Percentiles rank a stretch among this genome's conserved stretches.
Evolutionary conservation across 2,888 invertebrate species (phyloP).

Genomic region (Heliconius charithonia): DNA sequence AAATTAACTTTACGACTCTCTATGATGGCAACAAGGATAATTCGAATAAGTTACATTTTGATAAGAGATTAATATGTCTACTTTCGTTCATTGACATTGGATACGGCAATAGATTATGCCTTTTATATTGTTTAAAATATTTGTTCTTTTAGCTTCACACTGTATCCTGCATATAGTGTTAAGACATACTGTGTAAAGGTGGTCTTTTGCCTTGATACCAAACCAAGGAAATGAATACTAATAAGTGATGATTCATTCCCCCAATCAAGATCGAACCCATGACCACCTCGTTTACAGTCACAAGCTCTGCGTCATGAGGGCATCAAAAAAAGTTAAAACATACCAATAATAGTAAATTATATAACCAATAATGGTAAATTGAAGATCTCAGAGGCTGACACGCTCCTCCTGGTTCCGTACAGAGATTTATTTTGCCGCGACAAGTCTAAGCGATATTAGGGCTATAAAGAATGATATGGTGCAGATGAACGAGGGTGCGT

Average conservation of each 20-base stretch:
- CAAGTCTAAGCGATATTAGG: conserved; percentile 71
- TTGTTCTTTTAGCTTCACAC: too few relatives aligned
- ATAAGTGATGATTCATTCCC: too few relatives aligned
- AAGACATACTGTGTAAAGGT: too few relatives aligned
- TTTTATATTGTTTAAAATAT: conserved; percentile 47
- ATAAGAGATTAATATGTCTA: conserved; percentile 41
- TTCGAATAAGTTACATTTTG: conserved; percentile 41
- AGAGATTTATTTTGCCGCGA: conserved; percentile 71
- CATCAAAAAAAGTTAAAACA: too few relatives aligned
- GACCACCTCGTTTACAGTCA: too few relatives aligned
- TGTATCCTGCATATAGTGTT: too few relatives aligned
- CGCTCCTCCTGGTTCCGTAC: conserved; percentile 56
- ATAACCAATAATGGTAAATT: conserved; percentile 69
- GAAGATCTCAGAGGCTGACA: conserved; percentile 35
- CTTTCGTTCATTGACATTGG: conserved; percentile 60
- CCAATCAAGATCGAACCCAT: too few relatives aligned
- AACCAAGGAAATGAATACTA: too few relatives aligned
- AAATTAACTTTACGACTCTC: conserved; percentile 33
- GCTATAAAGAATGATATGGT: conserved; percentile 66
- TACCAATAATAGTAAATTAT: conserved; percentile 27
- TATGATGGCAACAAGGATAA: conserved; percentile 30
- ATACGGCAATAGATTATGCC: conserved; percentile 58
- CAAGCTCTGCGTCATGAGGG: too few relatives aligned
- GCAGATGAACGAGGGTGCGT: conserved; percentile 57
- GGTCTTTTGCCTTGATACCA: too few relatives aligned